Evolutionary conservation across 1,140 invertebrate genomes (phyloP).

Genomic region (Brachionus rotundiformis): DNA sequence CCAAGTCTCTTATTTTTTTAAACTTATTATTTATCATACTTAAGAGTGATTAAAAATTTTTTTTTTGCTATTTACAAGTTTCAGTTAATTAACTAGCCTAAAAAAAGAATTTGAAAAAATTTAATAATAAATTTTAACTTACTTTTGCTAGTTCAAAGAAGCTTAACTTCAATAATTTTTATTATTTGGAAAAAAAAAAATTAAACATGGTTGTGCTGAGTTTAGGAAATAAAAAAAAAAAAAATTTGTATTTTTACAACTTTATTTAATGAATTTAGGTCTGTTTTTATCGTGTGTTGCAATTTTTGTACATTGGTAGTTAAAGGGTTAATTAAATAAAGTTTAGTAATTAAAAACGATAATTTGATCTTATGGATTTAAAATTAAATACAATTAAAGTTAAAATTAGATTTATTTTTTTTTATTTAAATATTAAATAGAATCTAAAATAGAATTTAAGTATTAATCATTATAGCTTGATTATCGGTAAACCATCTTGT

Average conservation of each 20-base stretch:
- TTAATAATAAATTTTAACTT: neutral
- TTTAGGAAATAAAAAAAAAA: neutral
- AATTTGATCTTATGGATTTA: no score
- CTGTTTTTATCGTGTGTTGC: neutral
- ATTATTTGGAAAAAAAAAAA: no score
- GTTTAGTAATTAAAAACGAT: no score
- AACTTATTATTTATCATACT: neutral
- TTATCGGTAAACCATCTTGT: no score
- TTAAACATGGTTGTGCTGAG: neutral
- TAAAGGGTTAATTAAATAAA: slow-evolving; percentile 29
- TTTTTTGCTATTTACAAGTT: neutral
- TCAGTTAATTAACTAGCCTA: neutral
- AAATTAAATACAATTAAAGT: no score
- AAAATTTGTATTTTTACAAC: slow-evolving; percentile 17
- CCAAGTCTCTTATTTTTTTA: neutral
- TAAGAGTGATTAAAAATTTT: neutral
- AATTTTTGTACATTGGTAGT: neutral
- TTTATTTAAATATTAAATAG: no score
- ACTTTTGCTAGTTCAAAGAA: neutral
- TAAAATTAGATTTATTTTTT: no score
- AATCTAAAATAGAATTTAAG: no score
- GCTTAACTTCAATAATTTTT: neutral
- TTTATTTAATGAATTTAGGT: slow-evolving; percentile 44
- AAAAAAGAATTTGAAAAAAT: neutral
- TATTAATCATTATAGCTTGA: no score